Conservation (phyloP, 2,888 invertebrate genomes). For the Drosophila mulleri region DNA sequence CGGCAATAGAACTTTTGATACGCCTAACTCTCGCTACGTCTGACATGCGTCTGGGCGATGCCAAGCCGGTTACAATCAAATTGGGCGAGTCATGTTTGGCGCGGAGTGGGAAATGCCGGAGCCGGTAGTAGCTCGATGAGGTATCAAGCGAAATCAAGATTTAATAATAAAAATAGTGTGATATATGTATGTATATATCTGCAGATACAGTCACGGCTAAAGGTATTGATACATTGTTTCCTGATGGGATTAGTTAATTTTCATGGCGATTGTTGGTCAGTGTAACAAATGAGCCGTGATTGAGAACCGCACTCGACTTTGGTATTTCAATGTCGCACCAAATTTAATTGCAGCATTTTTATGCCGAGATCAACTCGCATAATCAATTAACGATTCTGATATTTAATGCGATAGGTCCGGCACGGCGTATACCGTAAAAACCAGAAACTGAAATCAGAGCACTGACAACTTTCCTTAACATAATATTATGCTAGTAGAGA, state of each 20-base stretch:
- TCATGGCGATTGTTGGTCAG: constrained; percentile 41
- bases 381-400: constrained; percentile 56
- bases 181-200: neutral
- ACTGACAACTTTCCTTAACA: neutral
- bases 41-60: constrained; percentile 63
- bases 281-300: constrained; percentile 66
- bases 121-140: constrained; percentile 50
- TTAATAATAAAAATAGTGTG: constrained; percentile 9
- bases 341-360: constrained; percentile 57
- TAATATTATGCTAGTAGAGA: neutral
- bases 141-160: constrained; percentile 58
- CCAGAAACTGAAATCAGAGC: neutral
- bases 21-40: constrained; percentile 49
- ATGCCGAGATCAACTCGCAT: constrained; percentile 34
- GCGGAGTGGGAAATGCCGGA: constrained; percentile 52
- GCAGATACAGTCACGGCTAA: neutral
- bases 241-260: constrained; percentile 67
- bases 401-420: neutral
- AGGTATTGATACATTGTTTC: constrained; percentile 46
- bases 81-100: constrained; percentile 46
- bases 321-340: constrained; percentile 78
- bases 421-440: neutral
- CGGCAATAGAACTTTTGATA: constrained; percentile 51
- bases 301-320: constrained; percentile 58
- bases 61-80: constrained; percentile 57